These are phyloP conservation scores for Agrochola circellaris DNA, from an alignment of 2,888 invertebrate genomes.

Conservation along the genomic window DNA sequence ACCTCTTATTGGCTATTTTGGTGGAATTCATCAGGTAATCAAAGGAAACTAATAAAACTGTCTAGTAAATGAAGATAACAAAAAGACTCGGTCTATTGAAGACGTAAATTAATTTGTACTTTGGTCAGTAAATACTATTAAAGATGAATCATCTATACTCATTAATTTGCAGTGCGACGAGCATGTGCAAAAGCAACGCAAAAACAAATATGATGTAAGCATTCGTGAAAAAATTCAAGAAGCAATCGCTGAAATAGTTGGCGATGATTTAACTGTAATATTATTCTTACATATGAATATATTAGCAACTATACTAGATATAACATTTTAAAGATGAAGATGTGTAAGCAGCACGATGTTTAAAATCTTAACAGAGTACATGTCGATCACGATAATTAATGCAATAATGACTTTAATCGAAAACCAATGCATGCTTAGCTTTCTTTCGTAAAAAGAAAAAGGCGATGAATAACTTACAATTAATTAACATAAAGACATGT, in stretches of 20 bases:
- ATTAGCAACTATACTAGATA: background rate
- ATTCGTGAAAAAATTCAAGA: conserved; percentile 72
- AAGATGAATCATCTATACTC: conserved; percentile 63
- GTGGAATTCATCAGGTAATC: background rate
- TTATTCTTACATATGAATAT: conserved; percentile 16
- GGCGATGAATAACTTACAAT: conserved; percentile 1
- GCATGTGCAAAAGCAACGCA: conserved; percentile 65
- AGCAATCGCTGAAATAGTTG: conserved; percentile 68
- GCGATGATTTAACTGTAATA: conserved; percentile 63
- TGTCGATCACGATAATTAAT: background rate
- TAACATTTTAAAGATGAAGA: background rate
- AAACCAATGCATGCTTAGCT: background rate
- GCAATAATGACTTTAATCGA: conserved; percentile 2
- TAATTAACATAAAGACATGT: conserved; percentile 17
- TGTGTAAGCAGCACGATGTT: background rate
- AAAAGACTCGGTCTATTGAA: background rate
- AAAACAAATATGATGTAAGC: conserved; percentile 74
- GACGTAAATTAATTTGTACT: conserved; percentile 34
- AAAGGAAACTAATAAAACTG: background rate
- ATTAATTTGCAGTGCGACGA: conserved; percentile 54
- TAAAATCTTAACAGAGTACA: background rate
- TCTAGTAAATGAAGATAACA: conserved; percentile 8
- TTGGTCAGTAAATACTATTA: conserved; percentile 56
- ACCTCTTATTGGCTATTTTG: background rate
- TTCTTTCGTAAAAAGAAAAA: conserved; percentile 8